Evolutionary conservation across 2,888 invertebrate genomes (phyloP), one percentile per base, ranked within the genome.

Genomic region (Netelia fuscicornis): DNA sequence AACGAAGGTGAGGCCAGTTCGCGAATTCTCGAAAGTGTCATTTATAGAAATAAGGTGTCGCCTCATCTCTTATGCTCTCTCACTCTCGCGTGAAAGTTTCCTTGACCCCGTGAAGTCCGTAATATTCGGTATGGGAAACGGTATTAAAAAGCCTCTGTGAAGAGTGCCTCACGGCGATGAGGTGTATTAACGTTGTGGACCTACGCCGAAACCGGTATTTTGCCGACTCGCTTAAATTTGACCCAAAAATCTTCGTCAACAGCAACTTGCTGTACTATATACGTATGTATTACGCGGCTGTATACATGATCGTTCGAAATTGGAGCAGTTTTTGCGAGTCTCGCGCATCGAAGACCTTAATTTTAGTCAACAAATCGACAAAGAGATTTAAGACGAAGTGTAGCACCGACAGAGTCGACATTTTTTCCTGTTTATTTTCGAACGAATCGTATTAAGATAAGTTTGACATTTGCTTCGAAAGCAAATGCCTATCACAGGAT

Each of bases 141-240:
- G 79, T 79, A 80, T 72, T 80, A 80, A 79, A 82, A 76, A 37
- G 60, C 74, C 68, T 81, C 58, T 20, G 62, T 65, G 65, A 72
- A 54, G 72, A 65, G 44, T n/a, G 44, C 72, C 72, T 72, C 65
- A 17, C 64, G 65, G 80, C 72, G 64, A 80, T 80, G 65, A 80
- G 48, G 79, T 72, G 37, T 72, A 65, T 70, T 44, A 54, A 65
- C 64, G 44, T 64, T 71, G 74, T 52, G 77, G 64, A 60, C 52
- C 81, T 84, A 83, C 76, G 81, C 72, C 77, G 60, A 75, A 85
- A 88, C 86, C 83, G 87, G 87, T 88, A 89, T 87, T 88, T 86
- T 80, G 84, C 88, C 23, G 84, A 85, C 85, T 84, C 87, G 81
- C 76, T 85, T 81, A 79, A 85, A 86, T 87, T 82, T 87, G 86